Conservation (phyloP, 2,113 vertebrate species). For the Ameiurus melas region DNA sequence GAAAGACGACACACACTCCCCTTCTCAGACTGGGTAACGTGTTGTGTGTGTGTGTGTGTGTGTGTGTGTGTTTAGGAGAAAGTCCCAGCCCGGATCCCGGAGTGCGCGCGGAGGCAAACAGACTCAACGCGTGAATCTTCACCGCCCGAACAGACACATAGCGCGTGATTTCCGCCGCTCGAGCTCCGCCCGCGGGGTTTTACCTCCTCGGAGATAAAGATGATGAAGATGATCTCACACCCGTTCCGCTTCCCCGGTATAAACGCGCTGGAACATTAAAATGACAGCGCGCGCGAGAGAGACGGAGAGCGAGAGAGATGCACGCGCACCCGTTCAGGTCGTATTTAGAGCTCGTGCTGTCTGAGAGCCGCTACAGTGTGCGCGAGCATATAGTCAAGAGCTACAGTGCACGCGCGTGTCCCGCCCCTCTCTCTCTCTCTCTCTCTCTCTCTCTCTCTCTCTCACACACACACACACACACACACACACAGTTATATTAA, state of each 20-base stretch:
- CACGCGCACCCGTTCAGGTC: neutral
- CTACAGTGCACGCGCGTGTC: neutral
- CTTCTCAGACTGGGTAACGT: neutral
- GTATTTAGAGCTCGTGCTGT: conserved; percentile 11
- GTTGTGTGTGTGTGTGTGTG: neutral
- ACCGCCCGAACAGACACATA: neutral
- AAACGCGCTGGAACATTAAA: neutral
- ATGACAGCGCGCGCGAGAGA: neutral
- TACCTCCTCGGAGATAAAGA: neutral
- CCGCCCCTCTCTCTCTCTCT: conserved; percentile 2
- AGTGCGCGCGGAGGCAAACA: neutral
- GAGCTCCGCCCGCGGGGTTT: neutral
- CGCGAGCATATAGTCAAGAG: neutral
- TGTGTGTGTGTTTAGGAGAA: neutral
- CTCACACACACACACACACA: neutral
- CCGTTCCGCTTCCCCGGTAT: too few relatives aligned
- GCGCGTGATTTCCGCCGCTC: neutral
- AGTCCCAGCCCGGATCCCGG: neutral
- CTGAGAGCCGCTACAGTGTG: conserved; percentile 6
- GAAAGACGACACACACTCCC: neutral
- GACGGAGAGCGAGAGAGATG: neutral
- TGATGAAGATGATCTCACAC: neutral
- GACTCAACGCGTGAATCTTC: neutral
- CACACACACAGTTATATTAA: neutral
- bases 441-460: neutral